Evolutionary conservation across 1,140 invertebrate species (phyloP).

Genomic region (Cyclina sinensis): DNA sequence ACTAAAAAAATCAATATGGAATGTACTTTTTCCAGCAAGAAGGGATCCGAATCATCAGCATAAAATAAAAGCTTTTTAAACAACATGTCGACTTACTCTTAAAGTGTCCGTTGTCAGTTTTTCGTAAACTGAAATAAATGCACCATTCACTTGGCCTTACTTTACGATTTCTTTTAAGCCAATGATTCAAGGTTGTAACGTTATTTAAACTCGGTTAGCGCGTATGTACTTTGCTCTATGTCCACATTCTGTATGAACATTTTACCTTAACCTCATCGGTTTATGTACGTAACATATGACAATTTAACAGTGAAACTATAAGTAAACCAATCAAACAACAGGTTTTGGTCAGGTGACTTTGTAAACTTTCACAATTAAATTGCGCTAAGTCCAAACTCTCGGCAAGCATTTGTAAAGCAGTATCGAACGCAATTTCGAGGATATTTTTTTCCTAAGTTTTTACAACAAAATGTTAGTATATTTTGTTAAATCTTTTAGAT

Average conservation of each 20-base stretch:
- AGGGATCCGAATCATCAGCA: too few relatives aligned
- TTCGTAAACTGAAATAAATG: background rate
- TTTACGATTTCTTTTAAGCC: background rate
- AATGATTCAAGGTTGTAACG: background rate
- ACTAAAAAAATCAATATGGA: too few relatives aligned
- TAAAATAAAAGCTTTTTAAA: too few relatives aligned
- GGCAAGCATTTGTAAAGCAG: too few relatives aligned
- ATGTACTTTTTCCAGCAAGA: too few relatives aligned
- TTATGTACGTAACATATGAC: background rate
- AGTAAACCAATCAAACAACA: background rate
- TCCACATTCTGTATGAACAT: background rate
- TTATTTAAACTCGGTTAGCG: background rate
- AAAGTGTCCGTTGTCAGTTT: constrained; percentile 2
- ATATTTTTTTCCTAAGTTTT: too few relatives aligned
- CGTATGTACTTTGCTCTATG: constrained; percentile 1
- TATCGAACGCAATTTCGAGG: too few relatives aligned
- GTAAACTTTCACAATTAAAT: background rate
- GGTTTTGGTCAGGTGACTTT: background rate
- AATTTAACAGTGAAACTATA: background rate
- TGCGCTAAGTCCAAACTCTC: background rate
- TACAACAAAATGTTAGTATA: too few relatives aligned
- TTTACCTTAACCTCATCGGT: background rate
- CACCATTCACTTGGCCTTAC: background rate
- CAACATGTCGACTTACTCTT: background rate
- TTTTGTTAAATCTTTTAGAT: too few relatives aligned